Evolutionary conservation across 1,140 invertebrate species (phyloP).

Genomic region (Macrobrachium nipponense): DNA sequence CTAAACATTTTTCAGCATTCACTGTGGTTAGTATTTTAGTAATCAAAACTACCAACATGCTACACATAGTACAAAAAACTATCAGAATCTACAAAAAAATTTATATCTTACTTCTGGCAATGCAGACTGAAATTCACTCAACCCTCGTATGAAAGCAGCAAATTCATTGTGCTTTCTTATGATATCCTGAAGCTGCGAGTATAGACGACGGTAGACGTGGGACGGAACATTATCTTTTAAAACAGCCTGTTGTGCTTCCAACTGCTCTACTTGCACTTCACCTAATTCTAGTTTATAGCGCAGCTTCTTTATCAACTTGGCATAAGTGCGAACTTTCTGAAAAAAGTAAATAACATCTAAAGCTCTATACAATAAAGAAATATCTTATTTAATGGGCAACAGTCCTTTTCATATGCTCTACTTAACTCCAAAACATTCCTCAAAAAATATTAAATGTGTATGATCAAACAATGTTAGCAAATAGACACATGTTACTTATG

Average conservation of each 20-base stretch:
- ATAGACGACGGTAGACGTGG: slow-evolving; percentile 19
- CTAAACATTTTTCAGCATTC: too few species aligned
- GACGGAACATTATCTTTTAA: slow-evolving; percentile 39
- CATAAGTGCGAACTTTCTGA: slow-evolving; percentile 48
- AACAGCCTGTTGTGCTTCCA: slow-evolving; percentile 36
- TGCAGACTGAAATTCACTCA: slow-evolving; percentile 34
- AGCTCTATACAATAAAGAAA: not conserved
- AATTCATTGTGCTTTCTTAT: slow-evolving; percentile 47
- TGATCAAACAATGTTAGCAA: too few species aligned
- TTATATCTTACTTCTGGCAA: slow-evolving; percentile 30
- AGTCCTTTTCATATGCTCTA: too few species aligned
- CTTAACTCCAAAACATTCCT: too few species aligned
- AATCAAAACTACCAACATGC: not conserved
- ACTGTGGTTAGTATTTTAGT: too few species aligned
- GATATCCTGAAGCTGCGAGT: slow-evolving; percentile 22
- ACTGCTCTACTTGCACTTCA: slow-evolving; percentile 35
- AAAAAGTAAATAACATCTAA: not conserved
- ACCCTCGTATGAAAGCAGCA: slow-evolving; percentile 38
- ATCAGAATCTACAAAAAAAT: not conserved
- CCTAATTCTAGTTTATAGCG: slow-evolving; percentile 31
- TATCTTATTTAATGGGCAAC: too few species aligned
- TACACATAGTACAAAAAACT: not conserved
- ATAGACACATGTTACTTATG: too few species aligned
- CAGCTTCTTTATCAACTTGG: slow-evolving; percentile 44
- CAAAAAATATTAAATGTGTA: too few species aligned